Percentiles rank a stretch among this genome's conserved stretches.
phyloP scores from a whole-genome alignment of 2,888 invertebrate genomes.

The Bruchidius siliquastri region DNA sequence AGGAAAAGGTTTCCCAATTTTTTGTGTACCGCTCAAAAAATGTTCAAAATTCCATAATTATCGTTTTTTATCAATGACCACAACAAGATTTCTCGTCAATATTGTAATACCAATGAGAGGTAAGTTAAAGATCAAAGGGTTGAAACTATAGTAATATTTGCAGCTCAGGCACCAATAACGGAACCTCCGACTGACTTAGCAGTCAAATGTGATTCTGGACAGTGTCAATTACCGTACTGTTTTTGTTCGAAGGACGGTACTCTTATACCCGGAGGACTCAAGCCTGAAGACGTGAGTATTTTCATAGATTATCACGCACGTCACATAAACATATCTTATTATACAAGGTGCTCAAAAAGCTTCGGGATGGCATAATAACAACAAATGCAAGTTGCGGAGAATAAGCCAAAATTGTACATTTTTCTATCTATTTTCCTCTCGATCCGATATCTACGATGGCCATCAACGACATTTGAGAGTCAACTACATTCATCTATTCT shows the following conservation, averaged over 20 bases:
- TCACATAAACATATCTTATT: neutral
- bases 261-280: conserved; percentile 75
- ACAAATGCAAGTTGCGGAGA: no score
- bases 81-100: neutral
- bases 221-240: conserved; percentile 81
- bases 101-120: neutral
- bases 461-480: no score
- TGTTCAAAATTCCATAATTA: no score
- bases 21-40: no score
- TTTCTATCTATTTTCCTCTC: no score
- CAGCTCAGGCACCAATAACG: conserved; percentile 77
- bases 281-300: conserved; percentile 70
- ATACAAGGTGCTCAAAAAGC: neutral
- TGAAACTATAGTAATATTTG: conserved; percentile 22
- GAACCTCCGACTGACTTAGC: conserved; percentile 78
- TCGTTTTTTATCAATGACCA: no score
- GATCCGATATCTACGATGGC: no score
- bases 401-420: no score
- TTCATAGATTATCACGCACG: neutral
- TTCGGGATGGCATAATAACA: no score
- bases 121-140: neutral
- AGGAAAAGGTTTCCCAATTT: no score
- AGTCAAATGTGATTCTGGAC: conserved; percentile 67
- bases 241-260: conserved; percentile 92
- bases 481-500: no score